These are phyloP conservation scores for Carassius auratus DNA, from an alignment of 2,113 vertebrate genomes.

Conservation along the genomic window DNA sequence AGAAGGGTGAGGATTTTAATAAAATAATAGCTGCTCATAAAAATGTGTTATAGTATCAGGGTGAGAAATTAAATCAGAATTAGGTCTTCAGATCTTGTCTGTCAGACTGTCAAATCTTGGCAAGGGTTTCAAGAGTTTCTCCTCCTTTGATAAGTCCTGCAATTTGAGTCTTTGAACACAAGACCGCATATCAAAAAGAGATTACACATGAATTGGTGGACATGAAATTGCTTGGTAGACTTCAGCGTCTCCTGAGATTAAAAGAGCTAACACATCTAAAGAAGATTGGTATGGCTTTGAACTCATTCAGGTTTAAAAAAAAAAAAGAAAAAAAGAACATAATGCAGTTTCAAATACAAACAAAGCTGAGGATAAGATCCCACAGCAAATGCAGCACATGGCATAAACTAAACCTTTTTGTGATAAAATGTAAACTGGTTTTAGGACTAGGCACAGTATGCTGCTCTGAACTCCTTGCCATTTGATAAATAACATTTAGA, in stretches of 20 bases:
- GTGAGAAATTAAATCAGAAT: slow-evolving; percentile 39
- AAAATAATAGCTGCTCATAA: slow-evolving; percentile 19
- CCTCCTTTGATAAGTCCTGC: slow-evolving; percentile 24
- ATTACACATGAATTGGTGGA: slow-evolving; percentile 14
- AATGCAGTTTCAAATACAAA: background rate
- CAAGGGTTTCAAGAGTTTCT: slow-evolving; percentile 3
- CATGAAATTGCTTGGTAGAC: slow-evolving; percentile 10
- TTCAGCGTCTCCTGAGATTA: slow-evolving; percentile 18
- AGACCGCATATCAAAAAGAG: background rate
- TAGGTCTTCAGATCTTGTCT: background rate
- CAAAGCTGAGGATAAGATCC: background rate
- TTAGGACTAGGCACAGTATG: background rate
- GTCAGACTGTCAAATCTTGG: background rate
- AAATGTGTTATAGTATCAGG: slow-evolving; percentile 15
- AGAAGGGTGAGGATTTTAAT: slow-evolving; percentile 15
- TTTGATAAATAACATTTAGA: background rate
- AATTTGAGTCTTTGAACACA: slow-evolving; percentile 11
- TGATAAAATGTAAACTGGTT: background rate
- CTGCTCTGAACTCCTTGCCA: background rate
- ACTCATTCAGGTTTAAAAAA: background rate
- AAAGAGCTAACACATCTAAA: background rate
- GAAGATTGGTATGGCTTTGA: background rate
- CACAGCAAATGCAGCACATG: background rate
- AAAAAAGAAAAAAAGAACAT: background rate
- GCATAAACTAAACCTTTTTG: background rate